Conservation (phyloP, 2,113 vertebrate species). For the Ammospiza caudacuta region DNA sequence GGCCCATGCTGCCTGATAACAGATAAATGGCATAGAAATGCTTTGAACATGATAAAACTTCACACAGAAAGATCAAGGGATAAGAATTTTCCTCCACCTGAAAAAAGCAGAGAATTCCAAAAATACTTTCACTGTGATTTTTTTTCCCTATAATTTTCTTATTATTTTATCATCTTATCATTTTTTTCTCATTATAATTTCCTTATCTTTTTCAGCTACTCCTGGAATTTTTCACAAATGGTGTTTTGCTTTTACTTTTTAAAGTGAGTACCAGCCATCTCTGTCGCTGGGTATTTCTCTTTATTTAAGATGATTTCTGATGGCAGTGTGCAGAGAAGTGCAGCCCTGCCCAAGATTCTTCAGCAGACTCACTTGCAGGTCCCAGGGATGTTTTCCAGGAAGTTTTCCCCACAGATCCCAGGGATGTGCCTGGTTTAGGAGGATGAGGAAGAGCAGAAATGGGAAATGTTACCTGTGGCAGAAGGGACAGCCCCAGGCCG, state of each 20-base stretch:
- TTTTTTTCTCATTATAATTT: background rate
- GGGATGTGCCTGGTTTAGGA: background rate
- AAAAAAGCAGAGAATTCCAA: background rate
- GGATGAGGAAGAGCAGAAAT: background rate
- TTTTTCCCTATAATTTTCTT: background rate
- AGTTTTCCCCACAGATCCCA: background rate
- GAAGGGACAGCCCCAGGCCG: conserved; percentile 30
- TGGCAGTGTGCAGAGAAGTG: background rate
- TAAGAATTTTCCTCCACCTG: background rate
- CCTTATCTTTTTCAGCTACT: background rate
- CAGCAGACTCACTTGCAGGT: background rate
- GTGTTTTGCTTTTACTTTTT: background rate
- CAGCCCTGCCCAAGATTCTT: background rate
- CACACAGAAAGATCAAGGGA: background rate
- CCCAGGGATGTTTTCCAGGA: background rate
- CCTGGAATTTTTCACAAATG: background rate
- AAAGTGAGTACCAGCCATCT: background rate
- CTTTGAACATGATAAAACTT: background rate
- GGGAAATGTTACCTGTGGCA: conserved; percentile 72
- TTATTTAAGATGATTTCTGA: background rate
- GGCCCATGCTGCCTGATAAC: conserved; percentile 21
- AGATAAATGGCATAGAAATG: background rate
- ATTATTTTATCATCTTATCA: background rate
- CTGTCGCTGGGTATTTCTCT: background rate
- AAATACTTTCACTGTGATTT: background rate